phyloP scores from a whole-genome alignment of 2,888 invertebrate species.

The Lochmaea capreae region DNA sequence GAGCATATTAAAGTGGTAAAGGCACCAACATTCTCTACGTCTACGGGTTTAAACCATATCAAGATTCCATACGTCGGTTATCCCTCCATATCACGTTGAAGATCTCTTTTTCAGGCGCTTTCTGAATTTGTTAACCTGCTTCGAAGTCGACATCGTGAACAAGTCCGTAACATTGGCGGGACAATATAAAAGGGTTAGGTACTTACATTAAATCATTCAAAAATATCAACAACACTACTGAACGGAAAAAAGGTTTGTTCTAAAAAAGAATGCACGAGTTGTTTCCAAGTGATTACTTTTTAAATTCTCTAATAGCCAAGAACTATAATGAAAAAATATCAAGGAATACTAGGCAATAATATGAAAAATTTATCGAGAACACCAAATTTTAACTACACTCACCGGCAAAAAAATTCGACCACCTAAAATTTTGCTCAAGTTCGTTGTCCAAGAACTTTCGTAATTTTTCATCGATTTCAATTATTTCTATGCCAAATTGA shows the following conservation, averaged over 20 bases:
- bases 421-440: no score
- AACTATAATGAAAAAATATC: no score
- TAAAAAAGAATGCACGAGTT: no score
- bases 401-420: no score
- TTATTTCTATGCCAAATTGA: no score
- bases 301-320: no score
- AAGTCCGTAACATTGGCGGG: slow-evolving; percentile 13
- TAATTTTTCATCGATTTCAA: no score
- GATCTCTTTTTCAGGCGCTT: slow-evolving; percentile 50
- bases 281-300: neutral
- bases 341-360: no score
- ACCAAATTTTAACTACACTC: no score
- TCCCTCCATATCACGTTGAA: slow-evolving; percentile 46
- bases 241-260: no score
- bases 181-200: neutral
- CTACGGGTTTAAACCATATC: slow-evolving; percentile 43
- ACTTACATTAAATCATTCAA: neutral
- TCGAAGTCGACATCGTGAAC: slow-evolving; percentile 9
- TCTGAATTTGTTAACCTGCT: slow-evolving; percentile 50
- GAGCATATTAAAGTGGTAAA: neutral
- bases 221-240: neutral
- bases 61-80: slow-evolving; percentile 53
- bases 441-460: no score
- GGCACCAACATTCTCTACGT: slow-evolving; percentile 38
- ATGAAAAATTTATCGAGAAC: no score